These are phyloP conservation scores for Malacoraja senta DNA, from an alignment of 2,797 vertebrate species.

Conservation along the genomic window DNA sequence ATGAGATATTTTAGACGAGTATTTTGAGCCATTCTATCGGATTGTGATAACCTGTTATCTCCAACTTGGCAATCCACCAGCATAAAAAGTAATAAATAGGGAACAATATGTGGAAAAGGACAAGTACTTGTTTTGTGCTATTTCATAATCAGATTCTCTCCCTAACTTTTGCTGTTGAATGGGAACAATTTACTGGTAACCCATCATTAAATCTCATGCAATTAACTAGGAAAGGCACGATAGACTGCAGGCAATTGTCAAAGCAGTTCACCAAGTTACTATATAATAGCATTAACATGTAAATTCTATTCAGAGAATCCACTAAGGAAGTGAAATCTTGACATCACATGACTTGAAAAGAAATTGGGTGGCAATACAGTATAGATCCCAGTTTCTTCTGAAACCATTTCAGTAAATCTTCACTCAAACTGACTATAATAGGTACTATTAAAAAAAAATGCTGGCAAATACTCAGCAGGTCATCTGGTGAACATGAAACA, in stretches of 20 bases:
- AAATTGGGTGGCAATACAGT: background rate
- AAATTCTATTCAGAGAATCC: background rate
- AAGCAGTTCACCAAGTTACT: background rate
- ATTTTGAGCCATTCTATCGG: conserved; percentile 49
- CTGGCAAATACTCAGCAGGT: too few species aligned
- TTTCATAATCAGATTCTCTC: background rate
- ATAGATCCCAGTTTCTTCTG: background rate
- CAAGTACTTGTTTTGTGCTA: background rate
- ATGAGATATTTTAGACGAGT: conserved; percentile 48
- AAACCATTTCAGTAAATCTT: background rate
- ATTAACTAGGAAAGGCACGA: background rate
- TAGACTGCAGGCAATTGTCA: background rate
- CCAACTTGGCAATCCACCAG: conserved; percentile 56
- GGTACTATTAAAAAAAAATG: too few species aligned
- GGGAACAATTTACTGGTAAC: background rate
- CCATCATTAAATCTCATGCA: background rate
- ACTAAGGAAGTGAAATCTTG: background rate
- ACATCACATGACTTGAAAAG: background rate
- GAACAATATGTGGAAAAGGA: background rate
- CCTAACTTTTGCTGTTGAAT: background rate
- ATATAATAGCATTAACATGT: background rate
- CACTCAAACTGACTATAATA: background rate
- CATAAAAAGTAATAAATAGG: conserved; percentile 25
- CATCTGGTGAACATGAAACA: too few species aligned
- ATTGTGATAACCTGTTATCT: conserved; percentile 52